A percentile compares a stretch with the other conserved stretches of the same genome.
Evolutionary conservation across 1,140 invertebrate species (phyloP).

Genomic region (Lepidurus couesii): DNA sequence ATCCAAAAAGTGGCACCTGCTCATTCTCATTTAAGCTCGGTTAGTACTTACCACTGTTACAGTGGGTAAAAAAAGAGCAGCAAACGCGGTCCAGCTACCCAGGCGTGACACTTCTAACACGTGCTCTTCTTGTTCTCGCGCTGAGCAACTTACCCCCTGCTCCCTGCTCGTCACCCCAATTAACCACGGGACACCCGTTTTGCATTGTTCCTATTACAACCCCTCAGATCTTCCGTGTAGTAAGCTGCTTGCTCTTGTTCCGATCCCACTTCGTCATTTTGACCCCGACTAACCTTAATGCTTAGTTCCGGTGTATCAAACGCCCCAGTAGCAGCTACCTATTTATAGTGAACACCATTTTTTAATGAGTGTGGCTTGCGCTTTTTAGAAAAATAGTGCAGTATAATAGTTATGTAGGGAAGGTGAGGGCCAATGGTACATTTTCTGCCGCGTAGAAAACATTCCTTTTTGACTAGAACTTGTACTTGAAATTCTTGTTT

Average conservation of each 20-base stretch:
- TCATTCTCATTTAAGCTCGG: neutral
- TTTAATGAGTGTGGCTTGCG: neutral
- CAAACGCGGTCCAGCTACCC: neutral
- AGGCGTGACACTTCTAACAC: slow-evolving; percentile 18
- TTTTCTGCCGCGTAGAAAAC: no score
- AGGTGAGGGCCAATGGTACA: no score
- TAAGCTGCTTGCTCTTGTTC: neutral
- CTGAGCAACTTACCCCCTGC: slow-evolving; percentile 5
- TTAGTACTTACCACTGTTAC: neutral
- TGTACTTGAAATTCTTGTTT: no score
- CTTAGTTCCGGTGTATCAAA: slow-evolving; percentile 3
- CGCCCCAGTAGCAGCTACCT: neutral
- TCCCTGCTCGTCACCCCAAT: neutral
- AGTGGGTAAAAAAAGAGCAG: neutral
- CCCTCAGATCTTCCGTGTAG: neutral
- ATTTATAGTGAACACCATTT: neutral
- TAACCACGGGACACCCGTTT: slow-evolving; percentile 1
- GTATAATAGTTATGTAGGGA: no score
- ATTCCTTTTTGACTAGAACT: no score
- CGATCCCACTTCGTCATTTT: neutral
- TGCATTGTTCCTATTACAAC: neutral
- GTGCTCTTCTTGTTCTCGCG: slow-evolving; percentile 16
- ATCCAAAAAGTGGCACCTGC: neutral
- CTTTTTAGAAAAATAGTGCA: neutral
- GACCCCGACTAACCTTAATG: neutral